Percentiles rank a stretch among this genome's conserved stretches.
Evolutionary conservation across 2,888 invertebrate species (phyloP).

Genomic region (Troides oblongomaculatus): DNA sequence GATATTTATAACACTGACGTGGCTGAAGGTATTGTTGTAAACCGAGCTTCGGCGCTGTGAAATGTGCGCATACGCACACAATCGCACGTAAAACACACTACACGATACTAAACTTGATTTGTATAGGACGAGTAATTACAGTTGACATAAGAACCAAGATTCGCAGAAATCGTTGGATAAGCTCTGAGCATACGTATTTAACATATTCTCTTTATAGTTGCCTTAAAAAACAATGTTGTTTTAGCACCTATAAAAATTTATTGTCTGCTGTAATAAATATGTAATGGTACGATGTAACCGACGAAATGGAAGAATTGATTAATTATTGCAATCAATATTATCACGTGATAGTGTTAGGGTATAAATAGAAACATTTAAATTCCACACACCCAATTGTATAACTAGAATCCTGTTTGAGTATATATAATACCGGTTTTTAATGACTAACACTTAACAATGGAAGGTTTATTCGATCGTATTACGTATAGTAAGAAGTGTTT

Average conservation of each 20-base stretch:
- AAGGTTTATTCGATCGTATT: constrained; percentile 30
- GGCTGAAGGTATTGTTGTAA: constrained; percentile 29
- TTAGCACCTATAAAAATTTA: background rate
- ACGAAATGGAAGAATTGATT: too few species aligned
- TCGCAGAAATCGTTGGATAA: constrained; percentile 34
- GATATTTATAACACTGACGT: constrained; percentile 38
- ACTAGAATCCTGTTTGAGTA: constrained; percentile 10
- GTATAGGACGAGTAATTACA: constrained; percentile 28
- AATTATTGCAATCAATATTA: background rate
- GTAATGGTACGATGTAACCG: background rate
- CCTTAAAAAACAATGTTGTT: background rate
- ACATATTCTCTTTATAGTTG: constrained; percentile 3
- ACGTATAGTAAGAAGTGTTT: constrained; percentile 32
- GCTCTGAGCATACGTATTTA: constrained; percentile 15
- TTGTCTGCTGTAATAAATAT: background rate
- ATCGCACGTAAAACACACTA: constrained; percentile 14
- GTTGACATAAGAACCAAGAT: constrained; percentile 27
- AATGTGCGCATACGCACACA: constrained; percentile 20
- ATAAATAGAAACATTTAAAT: background rate
- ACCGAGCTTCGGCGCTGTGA: constrained; percentile 28
- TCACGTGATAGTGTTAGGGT: background rate
- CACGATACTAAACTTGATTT: constrained; percentile 15
- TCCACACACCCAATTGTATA: background rate
- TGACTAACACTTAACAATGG: constrained; percentile 34
- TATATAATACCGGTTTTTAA: constrained; percentile 20